Evolutionary conservation across 2,888 invertebrate species (phyloP), one percentile per base, ranked within the genome.

Genomic region (Drosophila niveifrons): DNA sequence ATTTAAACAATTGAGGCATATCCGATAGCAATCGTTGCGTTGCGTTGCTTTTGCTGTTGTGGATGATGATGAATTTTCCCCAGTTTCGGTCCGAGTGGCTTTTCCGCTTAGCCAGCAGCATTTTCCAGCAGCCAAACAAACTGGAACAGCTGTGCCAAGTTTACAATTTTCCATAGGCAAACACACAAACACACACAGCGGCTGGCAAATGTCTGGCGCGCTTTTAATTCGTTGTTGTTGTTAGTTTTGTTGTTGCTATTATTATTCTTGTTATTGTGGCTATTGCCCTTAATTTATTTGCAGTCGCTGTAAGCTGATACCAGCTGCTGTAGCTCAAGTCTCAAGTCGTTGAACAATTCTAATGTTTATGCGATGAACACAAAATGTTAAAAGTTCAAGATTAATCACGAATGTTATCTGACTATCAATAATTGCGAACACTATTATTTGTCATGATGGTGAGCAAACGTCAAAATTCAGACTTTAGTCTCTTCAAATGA

Each of bases 271-370:
- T 50, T 59, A 48, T 50, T 67, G 63, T 73, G 65, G 77, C 78
- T 67, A 74, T 78, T 78, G 72, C 58, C 65, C 79, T 55, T 72
- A 68, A 78, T 78, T 78, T 71, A 74, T 74, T 67, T 59, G 77
- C 78, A 58, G 69, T 53, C 53, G 50, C 47, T 70, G 78, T 58
- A 68, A 78, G 72, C 72, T 72, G 77, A 78, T 68, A 78, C 36
- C 50, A 67, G 74, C 70, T 56, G 58, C 41, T 46, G 46, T 36
- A 7, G 31, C 56, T 31, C 11, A 15, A 28, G n/a, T 13, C 7
- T 1, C 11, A 2, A 15, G 17, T 1, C 10, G 13, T 15, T 41
- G 18, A 53, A 18, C 41, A 10, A 1, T 43, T 29, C 51, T 43
- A 44, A 65, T 17, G 77, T 72, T 77, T 77, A 77, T 39, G 43